phyloP scores from a whole-genome alignment of 2,113 vertebrate species.

The Odocoileus virginianus region DNA sequence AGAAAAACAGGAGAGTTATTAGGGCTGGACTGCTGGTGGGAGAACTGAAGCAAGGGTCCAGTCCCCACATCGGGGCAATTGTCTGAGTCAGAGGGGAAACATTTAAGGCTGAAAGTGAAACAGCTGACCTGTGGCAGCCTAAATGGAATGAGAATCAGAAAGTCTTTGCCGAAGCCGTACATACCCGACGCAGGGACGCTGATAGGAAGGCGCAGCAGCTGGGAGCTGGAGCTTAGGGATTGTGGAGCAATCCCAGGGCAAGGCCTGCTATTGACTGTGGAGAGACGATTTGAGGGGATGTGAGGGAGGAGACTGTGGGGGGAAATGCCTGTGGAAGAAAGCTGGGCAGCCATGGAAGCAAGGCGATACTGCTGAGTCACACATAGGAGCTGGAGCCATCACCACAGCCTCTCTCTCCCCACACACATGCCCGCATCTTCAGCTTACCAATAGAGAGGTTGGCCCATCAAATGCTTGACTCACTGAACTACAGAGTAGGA shows the following conservation, averaged over 20 bases:
- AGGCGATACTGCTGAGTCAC: neutral
- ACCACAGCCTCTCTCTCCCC: neutral
- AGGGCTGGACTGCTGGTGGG: neutral
- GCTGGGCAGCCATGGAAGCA: neutral
- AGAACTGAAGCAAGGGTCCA: neutral
- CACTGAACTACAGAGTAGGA: neutral
- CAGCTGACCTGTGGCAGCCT: neutral
- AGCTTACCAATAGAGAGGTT: neutral
- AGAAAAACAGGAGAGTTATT: neutral
- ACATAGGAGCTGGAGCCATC: neutral
- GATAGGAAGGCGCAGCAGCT: neutral
- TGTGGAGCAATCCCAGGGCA: neutral
- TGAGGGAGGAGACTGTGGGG: neutral
- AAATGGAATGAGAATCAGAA: neutral
- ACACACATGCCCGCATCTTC: neutral
- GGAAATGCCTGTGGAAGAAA: neutral
- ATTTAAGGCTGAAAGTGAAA: neutral
- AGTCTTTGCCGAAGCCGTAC: neutral
- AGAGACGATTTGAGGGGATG: neutral
- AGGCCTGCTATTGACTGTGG: neutral
- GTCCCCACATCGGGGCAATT: rapidly evolving
- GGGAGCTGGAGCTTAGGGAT: neutral
- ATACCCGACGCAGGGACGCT: rapidly evolving
- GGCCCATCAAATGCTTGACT: neutral
- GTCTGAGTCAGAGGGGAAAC: neutral